phyloP scores from a whole-genome alignment of 1,140 invertebrate genomes.

The Bathynomus jamesi region DNA sequence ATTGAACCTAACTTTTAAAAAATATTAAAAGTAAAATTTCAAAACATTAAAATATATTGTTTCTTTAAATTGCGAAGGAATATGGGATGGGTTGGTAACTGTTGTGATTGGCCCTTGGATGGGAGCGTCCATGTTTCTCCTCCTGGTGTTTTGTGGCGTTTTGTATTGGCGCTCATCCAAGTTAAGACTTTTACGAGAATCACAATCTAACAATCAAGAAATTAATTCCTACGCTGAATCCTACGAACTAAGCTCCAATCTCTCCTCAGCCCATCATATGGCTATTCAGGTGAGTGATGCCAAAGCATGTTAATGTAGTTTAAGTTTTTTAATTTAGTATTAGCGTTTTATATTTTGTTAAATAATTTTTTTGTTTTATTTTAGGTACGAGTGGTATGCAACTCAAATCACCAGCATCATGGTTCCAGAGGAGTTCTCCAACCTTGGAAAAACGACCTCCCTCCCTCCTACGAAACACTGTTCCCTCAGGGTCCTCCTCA shows the following conservation, averaged over 20 bases:
- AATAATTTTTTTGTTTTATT: neutral
- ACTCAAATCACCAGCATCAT: conserved; percentile 17
- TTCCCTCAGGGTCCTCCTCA: conserved; percentile 29
- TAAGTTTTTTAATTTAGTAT: neutral
- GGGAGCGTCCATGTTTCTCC: conserved; percentile 19
- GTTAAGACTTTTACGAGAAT: neutral
- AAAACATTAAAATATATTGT: too few species aligned
- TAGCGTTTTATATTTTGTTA: neutral
- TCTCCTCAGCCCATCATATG: conserved; percentile 33
- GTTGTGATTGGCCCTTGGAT: conserved; percentile 29
- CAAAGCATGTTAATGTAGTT: neutral
- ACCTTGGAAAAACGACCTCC: conserved; percentile 18
- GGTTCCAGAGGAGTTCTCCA: neutral
- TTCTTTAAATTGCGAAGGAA: too few species aligned
- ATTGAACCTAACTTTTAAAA: too few species aligned
- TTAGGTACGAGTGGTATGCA: conserved; percentile 31
- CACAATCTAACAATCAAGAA: conserved; percentile 15
- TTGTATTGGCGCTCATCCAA: conserved; percentile 13
- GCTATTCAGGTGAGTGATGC: conserved; percentile 28
- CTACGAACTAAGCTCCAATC: conserved; percentile 33
- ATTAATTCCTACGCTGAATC: conserved; percentile 34
- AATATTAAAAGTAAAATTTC: too few species aligned
- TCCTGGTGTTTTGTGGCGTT: conserved; percentile 12
- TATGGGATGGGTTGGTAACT: conserved; percentile 3
- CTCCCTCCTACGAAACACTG: conserved; percentile 27